These are phyloP conservation scores for Nebria brevicollis DNA, from an alignment of 2,888 invertebrate genomes.

Conservation along the genomic window DNA sequence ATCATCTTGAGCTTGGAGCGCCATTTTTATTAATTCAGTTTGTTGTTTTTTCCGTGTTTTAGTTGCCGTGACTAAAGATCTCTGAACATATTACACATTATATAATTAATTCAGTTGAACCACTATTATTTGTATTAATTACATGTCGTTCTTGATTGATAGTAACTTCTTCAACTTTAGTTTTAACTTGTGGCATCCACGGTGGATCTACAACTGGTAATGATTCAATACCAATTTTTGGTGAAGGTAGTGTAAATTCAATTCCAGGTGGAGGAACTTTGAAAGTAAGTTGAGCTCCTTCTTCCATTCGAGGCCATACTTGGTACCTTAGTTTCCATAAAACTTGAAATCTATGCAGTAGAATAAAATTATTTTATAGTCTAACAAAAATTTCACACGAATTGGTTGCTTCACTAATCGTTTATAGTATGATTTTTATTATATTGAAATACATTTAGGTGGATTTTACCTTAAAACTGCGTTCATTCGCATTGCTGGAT, in stretches of 20 bases:
- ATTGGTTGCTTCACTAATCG: too few species aligned
- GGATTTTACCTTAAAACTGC: conserved; percentile 75
- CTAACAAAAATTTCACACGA: not conserved
- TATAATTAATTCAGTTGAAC: conserved; percentile 4
- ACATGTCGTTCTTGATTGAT: conserved; percentile 97
- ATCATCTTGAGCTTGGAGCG: conserved; percentile 94
- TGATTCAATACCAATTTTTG: conserved; percentile 96
- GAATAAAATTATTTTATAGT: not conserved
- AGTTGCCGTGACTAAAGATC: conserved; percentile 96
- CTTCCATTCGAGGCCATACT: conserved; percentile 99
- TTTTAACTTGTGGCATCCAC: conserved; percentile 98
- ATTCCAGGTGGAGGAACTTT: conserved; percentile 99
- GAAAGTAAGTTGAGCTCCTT: conserved; percentile 93
- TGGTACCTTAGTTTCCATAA: conserved; percentile 97
- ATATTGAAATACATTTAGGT: conserved; percentile 1
- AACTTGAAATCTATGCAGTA: conserved; percentile 78
- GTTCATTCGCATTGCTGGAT: conserved; percentile 83
- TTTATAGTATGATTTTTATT: not conserved
- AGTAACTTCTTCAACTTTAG: conserved; percentile 98
- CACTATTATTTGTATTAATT: conserved; percentile 49
- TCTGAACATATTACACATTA: conserved; percentile 64
- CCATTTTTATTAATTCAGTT: conserved; percentile 96
- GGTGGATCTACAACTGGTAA: conserved; percentile 97
- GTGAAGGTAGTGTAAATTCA: conserved; percentile 98
- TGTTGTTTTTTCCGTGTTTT: conserved; percentile 99